Base-by-base conservation (phyloP, 1,140 invertebrate species). In the Solenopsis invicta region DNA sequence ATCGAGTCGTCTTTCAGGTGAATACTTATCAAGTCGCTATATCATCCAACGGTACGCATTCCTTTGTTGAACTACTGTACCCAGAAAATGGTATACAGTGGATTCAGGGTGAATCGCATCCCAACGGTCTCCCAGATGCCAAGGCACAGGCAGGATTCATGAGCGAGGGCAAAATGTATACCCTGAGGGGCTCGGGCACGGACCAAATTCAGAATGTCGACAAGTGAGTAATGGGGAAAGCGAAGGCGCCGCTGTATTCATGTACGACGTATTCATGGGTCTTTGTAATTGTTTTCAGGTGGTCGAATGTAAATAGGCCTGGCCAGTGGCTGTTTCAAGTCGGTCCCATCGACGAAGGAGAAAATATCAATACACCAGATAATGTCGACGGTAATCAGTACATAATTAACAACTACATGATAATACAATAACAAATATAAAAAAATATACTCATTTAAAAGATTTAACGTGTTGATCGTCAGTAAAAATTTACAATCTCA, bases 121-220 rank as follows among this genome's bases (percentile, higher is more conserved):
- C 96, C 50, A 96, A 96, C 81, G 97, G 97, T 34, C 89, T 97
- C 5, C 97, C 97, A 2, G 98, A 99, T 93, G 98, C 98, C 0
- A 97, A 98, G 87, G 98, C 98, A 18, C 99, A 99, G 95, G 98
- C 97, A 75, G 98, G 98, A n/a, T 98, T 99, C 89, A 97, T 99
- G 85, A 96, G 97, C 21, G 98, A 98, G 93, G 97, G 97, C 59
- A 96, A 97, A 88, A 95, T 97, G 37, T 97, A 96, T 90, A 96
- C 96, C 6, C 94, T 99, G 1, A 97, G 97, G 81, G 97, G 97
- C 45, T 99, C 98, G 24, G 98, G 98, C 52, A 98, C 98, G 21
- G 98, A 98, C 94, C 98, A 98, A 94, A 97, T 98, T 86, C 95
- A 95, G 88, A 96, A 97, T 93, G 95, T 98, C 90, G 97, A 98